Evolutionary conservation across 2,113 vertebrate species (phyloP).

Genomic region (Rhodinocichla rosea): DNA sequence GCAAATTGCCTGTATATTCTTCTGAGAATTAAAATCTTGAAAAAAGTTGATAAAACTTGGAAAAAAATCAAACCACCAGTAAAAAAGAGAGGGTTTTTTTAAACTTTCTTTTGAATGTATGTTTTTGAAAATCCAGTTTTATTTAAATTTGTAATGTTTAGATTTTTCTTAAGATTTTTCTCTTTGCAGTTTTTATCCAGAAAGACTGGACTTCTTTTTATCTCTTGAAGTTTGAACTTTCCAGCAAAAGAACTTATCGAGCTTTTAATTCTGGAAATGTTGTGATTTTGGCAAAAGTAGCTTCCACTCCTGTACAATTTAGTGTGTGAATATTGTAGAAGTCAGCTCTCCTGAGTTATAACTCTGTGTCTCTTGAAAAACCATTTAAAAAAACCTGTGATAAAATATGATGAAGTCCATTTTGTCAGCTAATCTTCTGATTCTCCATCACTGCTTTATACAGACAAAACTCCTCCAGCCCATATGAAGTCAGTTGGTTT

Average conservation of each 20-base stretch:
- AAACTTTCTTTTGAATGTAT: background rate
- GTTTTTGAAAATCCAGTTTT: background rate
- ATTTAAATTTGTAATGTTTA: background rate
- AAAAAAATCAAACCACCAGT: background rate
- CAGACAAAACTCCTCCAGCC: background rate
- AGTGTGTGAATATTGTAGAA: background rate
- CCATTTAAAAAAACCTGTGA: background rate
- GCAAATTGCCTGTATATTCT: background rate
- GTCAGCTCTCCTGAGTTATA: background rate
- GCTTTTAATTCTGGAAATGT: background rate
- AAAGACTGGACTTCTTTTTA: background rate
- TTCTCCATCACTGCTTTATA: background rate
- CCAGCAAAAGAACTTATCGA: accelerated
- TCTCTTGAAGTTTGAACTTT: background rate
- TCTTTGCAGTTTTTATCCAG: background rate
- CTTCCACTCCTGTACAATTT: background rate
- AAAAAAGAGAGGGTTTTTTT: accelerated
- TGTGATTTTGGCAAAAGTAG: background rate
- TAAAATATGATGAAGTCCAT: background rate
- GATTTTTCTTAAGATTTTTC: background rate
- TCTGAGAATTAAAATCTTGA: background rate
- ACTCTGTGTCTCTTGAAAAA: background rate
- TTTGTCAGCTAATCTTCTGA: background rate
- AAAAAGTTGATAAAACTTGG: background rate
- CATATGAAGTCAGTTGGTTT: background rate